Conservation (phyloP, 2,113 vertebrate species). For the Seriola dumerili region DNA sequence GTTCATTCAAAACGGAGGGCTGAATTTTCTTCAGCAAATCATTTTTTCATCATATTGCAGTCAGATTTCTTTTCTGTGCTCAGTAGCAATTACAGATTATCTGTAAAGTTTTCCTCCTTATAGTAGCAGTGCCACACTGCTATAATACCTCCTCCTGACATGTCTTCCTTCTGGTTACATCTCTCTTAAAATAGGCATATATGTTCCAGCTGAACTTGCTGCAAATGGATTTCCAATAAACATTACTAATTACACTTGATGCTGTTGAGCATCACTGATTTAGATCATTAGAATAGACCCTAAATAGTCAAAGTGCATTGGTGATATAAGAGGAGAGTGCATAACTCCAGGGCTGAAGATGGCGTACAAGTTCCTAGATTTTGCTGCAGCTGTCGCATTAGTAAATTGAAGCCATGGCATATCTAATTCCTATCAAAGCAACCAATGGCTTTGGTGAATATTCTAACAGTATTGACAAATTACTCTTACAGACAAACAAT, state of each 20-base stretch:
- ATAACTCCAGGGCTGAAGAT: background rate
- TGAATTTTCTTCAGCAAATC: too few relatives aligned
- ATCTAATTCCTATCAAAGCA: background rate
- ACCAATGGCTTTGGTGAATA: background rate
- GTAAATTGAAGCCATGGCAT: background rate
- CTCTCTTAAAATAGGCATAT: too few relatives aligned
- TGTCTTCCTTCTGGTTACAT: too few relatives aligned
- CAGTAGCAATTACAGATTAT: background rate
- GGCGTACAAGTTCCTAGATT: background rate
- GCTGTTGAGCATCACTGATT: slow-evolving; percentile 18
- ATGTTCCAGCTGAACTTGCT: slow-evolving; percentile 1
- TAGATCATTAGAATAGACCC: slow-evolving; percentile 2
- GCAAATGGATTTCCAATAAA: slow-evolving; percentile 40
- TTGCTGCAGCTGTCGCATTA: background rate
- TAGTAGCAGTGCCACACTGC: too few relatives aligned
- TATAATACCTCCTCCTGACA: too few relatives aligned
- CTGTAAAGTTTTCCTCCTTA: background rate
- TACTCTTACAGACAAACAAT: too few relatives aligned
- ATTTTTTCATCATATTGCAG: background rate
- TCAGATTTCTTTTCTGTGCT: background rate
- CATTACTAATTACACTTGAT: slow-evolving; percentile 14
- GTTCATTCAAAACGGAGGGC: too few relatives aligned
- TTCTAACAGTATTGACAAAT: background rate
- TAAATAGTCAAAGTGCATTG: slow-evolving; percentile 5
- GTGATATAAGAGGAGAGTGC: background rate